Evolutionary conservation across 2,113 vertebrate species (phyloP).

Genomic region (Ctenomys sociabilis): DNA sequence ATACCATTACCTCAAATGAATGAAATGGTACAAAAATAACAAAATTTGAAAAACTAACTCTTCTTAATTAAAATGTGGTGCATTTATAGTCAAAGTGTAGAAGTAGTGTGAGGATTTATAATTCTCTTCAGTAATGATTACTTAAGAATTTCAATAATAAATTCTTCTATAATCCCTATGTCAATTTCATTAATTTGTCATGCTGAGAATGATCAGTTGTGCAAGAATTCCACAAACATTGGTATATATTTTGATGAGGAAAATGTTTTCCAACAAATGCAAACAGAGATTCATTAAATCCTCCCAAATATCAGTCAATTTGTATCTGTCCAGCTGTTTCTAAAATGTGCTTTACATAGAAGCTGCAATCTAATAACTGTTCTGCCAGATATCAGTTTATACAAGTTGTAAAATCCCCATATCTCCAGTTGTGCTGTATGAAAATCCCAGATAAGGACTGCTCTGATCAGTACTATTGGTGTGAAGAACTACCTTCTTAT

Average conservation of each 20-base stretch:
- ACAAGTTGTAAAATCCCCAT: neutral
- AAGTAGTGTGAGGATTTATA: neutral
- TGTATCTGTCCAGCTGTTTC: neutral
- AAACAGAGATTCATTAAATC: neutral
- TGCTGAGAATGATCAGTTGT: neutral
- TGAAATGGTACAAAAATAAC: neutral
- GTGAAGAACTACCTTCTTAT: neutral
- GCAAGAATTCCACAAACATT: slow-evolving; percentile 18
- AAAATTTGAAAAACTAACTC: neutral
- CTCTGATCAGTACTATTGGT: neutral
- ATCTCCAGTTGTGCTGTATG: neutral
- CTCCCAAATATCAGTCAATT: neutral
- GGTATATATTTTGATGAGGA: neutral
- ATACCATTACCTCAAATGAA: neutral
- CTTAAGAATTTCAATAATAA: slow-evolving; percentile 5
- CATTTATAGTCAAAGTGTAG: neutral
- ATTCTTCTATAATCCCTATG: neutral
- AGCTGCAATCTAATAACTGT: neutral
- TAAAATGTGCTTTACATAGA: neutral
- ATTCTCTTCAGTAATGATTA: neutral
- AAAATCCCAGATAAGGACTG: neutral
- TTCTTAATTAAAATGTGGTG: slow-evolving; percentile 17
- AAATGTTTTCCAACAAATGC: neutral
- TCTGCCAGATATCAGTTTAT: neutral
- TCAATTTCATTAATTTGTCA: slow-evolving; percentile 9